Base-by-base conservation (phyloP, 2,113 vertebrate species). In the Bungarus multicinctus region DNA sequence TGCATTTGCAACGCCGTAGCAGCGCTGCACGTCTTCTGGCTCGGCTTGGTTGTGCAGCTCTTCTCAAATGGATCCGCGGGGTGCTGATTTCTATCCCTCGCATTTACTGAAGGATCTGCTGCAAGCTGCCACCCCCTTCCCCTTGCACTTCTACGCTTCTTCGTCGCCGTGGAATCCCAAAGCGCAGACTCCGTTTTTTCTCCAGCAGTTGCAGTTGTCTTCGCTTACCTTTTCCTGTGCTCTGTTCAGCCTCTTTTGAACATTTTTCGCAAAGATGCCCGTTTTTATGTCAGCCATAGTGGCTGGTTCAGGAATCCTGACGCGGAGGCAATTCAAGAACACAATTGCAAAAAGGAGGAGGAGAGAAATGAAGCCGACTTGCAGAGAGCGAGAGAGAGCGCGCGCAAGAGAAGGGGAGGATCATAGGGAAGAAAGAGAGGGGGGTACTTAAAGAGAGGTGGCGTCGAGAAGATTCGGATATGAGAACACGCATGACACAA, bases 231-330 rank as follows among this genome's bases (percentile, higher is more conserved):
- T 99, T 93, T 99, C 99, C 96, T 99, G 99, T 6, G 99, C 99
- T 30, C 99, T 97, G 97, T 98, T 99, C 92, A 99, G 97, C 53
- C 98, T 98, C 94, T 99, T 99, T 97, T 99, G 99, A 53, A 99
- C 99, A 96, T 99, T 99, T 97, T 99, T 99, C 92, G 99, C 99
- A 96, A 99, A 99, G 94, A 99, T 97, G 95, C 99, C 99, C 5
- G 98, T 98, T 97, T 99, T 99, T 94, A 99, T 99, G 97, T 99
- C 99, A 95, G 99, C 99, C 99, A 99, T 99, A 98, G 98, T 97
- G 98, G 97, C 96, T 95, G 96, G 94, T 97, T 93, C 95, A 89
- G 93, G 43, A 95, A 96, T 93, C 90, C 95, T 47, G 95, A 69
- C 92, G 2, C 39, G 91, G 94, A 94, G 94, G 91, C 91, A 95